Evolutionary conservation across 2,888 invertebrate genomes (phyloP).

Genomic region (Vesta saturnalis): DNA sequence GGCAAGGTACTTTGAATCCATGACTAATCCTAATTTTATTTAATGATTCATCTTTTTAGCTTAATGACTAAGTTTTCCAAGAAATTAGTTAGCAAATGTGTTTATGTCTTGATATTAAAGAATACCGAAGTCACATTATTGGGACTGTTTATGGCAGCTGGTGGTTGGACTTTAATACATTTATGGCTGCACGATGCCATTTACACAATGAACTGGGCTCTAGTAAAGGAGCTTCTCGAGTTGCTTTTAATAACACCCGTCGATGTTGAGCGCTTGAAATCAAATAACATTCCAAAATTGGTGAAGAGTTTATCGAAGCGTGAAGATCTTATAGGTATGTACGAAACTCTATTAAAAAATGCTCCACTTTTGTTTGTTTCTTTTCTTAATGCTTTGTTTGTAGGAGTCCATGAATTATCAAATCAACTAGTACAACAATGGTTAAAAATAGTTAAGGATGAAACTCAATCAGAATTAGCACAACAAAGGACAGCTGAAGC

Average conservation of each 20-base stretch:
- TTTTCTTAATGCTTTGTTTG: constrained; percentile 50
- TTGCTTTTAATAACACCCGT: constrained; percentile 88
- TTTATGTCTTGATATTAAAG: constrained; percentile 92
- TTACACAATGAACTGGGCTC: constrained; percentile 83
- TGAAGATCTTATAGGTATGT: constrained; percentile 82
- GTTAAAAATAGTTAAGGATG: constrained; percentile 88
- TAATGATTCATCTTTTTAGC: constrained; percentile 68
- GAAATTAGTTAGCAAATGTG: constrained; percentile 94
- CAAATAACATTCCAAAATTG: constrained; percentile 91
- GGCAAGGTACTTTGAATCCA: constrained; percentile 73
- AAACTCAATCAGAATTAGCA: constrained; percentile 54
- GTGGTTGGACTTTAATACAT: constrained; percentile 92
- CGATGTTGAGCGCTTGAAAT: constrained; percentile 88
- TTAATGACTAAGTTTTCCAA: constrained; percentile 96
- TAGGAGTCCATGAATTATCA: constrained; percentile 82
- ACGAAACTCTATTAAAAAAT: constrained; percentile 18
- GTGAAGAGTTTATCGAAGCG: constrained; percentile 89
- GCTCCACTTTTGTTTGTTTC: not conserved
- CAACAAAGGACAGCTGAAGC: constrained; percentile 19
- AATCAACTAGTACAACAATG: constrained; percentile 87
- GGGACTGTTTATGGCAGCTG: constrained; percentile 88
- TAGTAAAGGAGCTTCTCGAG: constrained; percentile 87
- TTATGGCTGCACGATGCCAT: constrained; percentile 92
- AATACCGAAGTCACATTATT: constrained; percentile 85
- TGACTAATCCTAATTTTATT: not conserved